phyloP scores from a whole-genome alignment of 2,113 vertebrate genomes.

The Aythya baeri region DNA sequence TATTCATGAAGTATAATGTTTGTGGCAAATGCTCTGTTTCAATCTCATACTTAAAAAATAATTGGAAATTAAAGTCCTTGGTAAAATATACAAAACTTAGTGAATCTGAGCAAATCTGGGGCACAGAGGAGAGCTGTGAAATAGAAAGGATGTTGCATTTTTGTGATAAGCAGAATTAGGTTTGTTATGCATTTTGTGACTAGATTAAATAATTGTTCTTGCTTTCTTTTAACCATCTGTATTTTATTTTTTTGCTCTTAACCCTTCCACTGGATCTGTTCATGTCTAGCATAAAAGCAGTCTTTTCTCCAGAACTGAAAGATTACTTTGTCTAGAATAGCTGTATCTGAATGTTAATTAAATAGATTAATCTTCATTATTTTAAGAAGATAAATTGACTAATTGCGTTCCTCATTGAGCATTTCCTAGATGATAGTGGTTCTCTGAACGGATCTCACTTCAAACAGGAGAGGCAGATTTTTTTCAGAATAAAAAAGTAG shows the following conservation, averaged over 20 bases:
- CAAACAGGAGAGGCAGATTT: not conserved
- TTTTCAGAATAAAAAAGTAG: not conserved
- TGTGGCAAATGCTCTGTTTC: constrained; percentile 13
- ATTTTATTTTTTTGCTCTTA: not conserved
- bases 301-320: not conserved
- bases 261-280: not conserved
- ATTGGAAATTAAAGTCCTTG: constrained; percentile 2
- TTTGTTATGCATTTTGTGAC: not conserved
- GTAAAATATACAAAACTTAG: not conserved
- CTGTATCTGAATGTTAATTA: not conserved
- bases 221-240: not conserved
- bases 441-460: not conserved
- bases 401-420: not conserved
- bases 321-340: not conserved
- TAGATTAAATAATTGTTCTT: not conserved
- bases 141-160: not conserved
- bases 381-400: not conserved
- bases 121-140: not conserved
- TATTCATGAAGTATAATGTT: not conserved
- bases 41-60: constrained; percentile 6
- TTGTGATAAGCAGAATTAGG: not conserved
- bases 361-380: not conserved
- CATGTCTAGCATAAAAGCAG: not conserved
- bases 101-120: not conserved
- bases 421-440: not conserved